Conservation (phyloP, 2,888 invertebrate genomes). For the Agrotis segetum region DNA sequence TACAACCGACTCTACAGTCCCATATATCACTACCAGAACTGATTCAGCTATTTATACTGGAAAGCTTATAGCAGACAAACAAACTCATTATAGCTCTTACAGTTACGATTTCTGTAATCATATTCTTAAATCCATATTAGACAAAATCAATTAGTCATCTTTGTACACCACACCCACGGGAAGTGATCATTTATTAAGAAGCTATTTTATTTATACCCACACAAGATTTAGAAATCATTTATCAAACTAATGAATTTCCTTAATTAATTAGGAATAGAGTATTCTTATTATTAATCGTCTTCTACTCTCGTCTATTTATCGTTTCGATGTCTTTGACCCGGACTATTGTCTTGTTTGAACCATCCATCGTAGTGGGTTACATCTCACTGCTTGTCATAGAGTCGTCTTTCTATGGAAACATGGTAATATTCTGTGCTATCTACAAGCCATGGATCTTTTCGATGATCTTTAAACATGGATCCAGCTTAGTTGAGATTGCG, state of each 20-base stretch:
- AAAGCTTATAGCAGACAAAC: too few relatives aligned
- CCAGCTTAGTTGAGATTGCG: too few relatives aligned
- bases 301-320: slow-evolving; percentile 15
- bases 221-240: slow-evolving; percentile 31
- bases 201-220: slow-evolving; percentile 44
- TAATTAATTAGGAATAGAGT: slow-evolving; percentile 28
- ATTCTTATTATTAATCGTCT: slow-evolving; percentile 8
- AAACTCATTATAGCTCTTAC: too few relatives aligned
- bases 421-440: not conserved
- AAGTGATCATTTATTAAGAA: slow-evolving; percentile 45
- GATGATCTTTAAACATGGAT: too few relatives aligned
- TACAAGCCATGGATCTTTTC: not conserved
- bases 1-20: too few relatives aligned
- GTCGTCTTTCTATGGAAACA: not conserved
- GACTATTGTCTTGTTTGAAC: not conserved
- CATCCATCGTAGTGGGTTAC: not conserved
- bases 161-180: slow-evolving; percentile 37
- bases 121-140: not conserved
- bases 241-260: slow-evolving; percentile 40
- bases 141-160: slow-evolving; percentile 35
- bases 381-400: not conserved
- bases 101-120: not conserved
- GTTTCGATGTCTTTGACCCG: slow-evolving; percentile 9
- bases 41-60: too few relatives aligned
- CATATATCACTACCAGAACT: too few relatives aligned